phyloP scores from a whole-genome alignment of 2,888 invertebrate genomes.

The Aleiodes testaceus region DNA sequence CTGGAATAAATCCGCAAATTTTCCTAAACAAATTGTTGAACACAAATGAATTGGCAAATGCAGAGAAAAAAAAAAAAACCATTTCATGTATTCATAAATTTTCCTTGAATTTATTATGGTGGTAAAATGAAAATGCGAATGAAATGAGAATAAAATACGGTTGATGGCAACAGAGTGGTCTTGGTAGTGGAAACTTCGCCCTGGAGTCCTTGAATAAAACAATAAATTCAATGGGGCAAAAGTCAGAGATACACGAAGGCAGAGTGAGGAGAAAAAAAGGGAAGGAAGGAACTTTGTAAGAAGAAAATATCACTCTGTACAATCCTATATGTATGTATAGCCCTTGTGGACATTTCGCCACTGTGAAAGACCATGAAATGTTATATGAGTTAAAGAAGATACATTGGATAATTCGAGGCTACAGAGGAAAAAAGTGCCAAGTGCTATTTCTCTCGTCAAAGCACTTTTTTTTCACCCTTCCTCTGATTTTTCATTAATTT shows the following conservation, averaged over 20 bases:
- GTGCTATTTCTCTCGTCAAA: conserved; percentile 43
- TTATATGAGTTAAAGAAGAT: conserved; percentile 54
- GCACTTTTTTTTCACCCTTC: conserved; percentile 1
- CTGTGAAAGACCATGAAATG: conserved; percentile 30
- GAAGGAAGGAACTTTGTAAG: conserved; percentile 7
- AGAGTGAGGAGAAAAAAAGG: not conserved
- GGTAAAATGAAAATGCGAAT: not conserved
- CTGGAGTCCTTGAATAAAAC: conserved; percentile 39
- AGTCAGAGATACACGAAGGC: conserved; percentile 36
- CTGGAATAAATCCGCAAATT: no score
- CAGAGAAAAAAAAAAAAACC: no score
- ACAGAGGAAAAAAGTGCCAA: conserved; percentile 49
- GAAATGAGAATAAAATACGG: conserved; percentile 7
- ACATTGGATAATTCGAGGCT: conserved; percentile 52
- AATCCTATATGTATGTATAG: conserved; percentile 11
- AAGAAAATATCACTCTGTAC: conserved; percentile 16
- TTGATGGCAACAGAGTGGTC: not conserved
- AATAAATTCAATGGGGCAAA: conserved; percentile 58
- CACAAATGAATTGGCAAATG: no score
- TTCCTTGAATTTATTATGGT: not conserved
- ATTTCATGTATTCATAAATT: conserved; percentile 10
- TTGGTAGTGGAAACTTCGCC: conserved; percentile 8
- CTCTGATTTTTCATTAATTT: not conserved
- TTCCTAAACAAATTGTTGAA: no score
- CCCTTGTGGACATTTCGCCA: conserved; percentile 22